These are phyloP conservation scores for Mamestra configurata DNA, from an alignment of 1,140 invertebrate genomes.

Conservation along the genomic window DNA sequence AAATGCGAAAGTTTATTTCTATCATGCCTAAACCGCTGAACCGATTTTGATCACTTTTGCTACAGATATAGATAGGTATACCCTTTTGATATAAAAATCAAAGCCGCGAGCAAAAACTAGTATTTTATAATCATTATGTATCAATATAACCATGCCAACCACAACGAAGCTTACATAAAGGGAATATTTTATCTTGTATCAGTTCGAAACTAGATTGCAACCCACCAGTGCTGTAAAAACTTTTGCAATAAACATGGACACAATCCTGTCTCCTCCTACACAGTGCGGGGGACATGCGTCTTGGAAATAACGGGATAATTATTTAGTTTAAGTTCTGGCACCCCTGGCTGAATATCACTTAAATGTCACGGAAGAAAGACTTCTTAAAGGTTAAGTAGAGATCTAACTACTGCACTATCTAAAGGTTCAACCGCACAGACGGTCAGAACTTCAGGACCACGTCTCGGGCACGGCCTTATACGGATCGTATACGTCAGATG, in stretches of 20 bases:
- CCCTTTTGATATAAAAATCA: too few relatives aligned
- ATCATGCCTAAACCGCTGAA: too few relatives aligned
- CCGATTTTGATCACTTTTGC: too few relatives aligned
- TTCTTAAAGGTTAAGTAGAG: not conserved
- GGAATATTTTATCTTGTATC: constrained; percentile 7
- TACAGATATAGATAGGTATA: too few relatives aligned
- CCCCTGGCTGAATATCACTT: not conserved
- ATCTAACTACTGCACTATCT: not conserved
- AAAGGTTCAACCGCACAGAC: too few relatives aligned
- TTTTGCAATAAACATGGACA: constrained; percentile 55
- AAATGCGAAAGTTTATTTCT: too few relatives aligned
- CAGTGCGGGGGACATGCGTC: constrained; percentile 15
- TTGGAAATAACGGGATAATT: not conserved
- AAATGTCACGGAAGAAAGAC: not conserved
- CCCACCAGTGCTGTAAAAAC: constrained; percentile 47
- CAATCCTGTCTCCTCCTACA: constrained; percentile 46
- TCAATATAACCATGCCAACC: too few relatives aligned
- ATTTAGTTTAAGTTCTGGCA: not conserved
- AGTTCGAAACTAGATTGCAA: constrained; percentile 36
- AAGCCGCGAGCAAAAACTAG: too few relatives aligned
- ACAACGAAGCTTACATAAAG: not conserved
- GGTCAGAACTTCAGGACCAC: too few relatives aligned
- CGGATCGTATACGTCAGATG: too few relatives aligned
- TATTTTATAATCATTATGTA: too few relatives aligned
- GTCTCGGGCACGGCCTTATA: too few relatives aligned